Evolutionary conservation across 2,888 invertebrate species (phyloP).

Genomic region (Agonopterix alstromeriana): DNA sequence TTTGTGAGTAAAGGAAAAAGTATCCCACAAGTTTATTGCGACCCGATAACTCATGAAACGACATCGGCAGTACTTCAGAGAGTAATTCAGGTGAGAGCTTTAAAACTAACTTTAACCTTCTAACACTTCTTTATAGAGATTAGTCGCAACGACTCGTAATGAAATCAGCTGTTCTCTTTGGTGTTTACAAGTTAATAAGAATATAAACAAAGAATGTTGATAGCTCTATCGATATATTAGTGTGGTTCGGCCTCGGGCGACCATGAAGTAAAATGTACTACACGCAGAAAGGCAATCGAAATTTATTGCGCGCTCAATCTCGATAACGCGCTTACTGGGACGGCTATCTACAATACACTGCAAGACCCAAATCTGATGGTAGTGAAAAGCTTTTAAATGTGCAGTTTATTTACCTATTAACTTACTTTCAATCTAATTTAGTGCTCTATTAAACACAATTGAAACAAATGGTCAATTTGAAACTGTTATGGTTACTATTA

Average conservation of each 20-base stretch:
- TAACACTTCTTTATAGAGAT: too few relatives aligned
- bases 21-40: conserved; percentile 2
- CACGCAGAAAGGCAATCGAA: conserved; percentile 43
- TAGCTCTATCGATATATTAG: conserved; percentile 5
- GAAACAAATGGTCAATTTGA: too few relatives aligned
- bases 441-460: too few relatives aligned
- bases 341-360: conserved; percentile 24
- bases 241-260: not conserved
- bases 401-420: too few relatives aligned
- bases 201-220: not conserved
- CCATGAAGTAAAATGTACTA: conserved; percentile 18
- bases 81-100: not conserved
- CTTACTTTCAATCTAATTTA: too few relatives aligned
- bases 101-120: too few relatives aligned
- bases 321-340: conserved; percentile 34
- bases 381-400: too few relatives aligned
- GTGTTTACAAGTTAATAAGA: not conserved
- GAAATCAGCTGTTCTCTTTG: not conserved
- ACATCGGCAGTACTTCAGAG: conserved; percentile 1
- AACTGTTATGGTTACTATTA: too few relatives aligned
- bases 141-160: too few relatives aligned
- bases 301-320: conserved; percentile 53
- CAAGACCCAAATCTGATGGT: conserved; percentile 12
- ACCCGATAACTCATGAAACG: conserved; percentile 2
- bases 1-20: too few relatives aligned